Evolutionary conservation across 2,888 invertebrate species (phyloP), one percentile per base, ranked within the genome.

Genomic region (Dryocosmus kuriphilus): DNA sequence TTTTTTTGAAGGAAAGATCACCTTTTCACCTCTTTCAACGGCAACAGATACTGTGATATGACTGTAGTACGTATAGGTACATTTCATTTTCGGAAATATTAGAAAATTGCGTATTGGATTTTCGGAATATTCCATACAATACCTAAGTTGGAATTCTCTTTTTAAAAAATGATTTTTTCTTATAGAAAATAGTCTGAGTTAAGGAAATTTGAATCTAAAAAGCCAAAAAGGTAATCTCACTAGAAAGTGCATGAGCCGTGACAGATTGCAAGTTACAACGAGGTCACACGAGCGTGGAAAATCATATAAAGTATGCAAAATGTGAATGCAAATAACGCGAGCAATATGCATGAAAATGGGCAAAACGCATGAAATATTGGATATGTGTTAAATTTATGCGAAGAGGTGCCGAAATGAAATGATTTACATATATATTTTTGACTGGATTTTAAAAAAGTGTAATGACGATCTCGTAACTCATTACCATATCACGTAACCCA

Each of bases 281-380:
- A 82, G 81, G 80, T 83, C 82, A 84, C 81, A 85, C 82, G 85
- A 86, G 85, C 85, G 85, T 84, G 86, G 85, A 87, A 88, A 88
- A 89, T 90, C 88, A 88, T 89, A 87, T 89, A 87, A 90, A 90
- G 86, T 89, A 89, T 90, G 88, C 89, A 90, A 88, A 90, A 89
- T 87, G 85, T 85, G 86, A 86, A 90, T 90, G 90, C 90, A 89
- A 90, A 90, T 89, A 86, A 73, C 81, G 78, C 83, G 82, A 79
- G 86, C 86, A 86, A 86, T 87, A 88, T 88, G 88, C 88, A 88
- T 89, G 88, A 89, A 89, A 89, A 89, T 88, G 86, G 87, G 86
- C 82, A 86, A 88, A 88, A 85, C 84, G 84, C 81, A 83, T 84
- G 86, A 89, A 87, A 89, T 87, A 88, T 88, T 85, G 85, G 85